These are phyloP conservation scores for Channa maculata DNA, from an alignment of 2,113 vertebrate species.

Conservation along the genomic window DNA sequence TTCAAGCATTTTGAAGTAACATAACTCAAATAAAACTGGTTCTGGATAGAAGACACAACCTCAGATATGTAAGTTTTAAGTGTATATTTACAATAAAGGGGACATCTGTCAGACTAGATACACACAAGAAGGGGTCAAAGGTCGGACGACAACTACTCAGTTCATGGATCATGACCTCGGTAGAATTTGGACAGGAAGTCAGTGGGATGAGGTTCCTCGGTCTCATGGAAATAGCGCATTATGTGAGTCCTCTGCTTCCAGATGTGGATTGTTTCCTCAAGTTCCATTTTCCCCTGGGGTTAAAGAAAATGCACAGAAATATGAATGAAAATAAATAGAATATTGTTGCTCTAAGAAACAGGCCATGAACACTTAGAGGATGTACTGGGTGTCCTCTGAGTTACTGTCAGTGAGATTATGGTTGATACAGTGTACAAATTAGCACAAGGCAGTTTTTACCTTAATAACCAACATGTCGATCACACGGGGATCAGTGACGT, in stretches of 20 bases:
- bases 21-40: background rate
- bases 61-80: slow-evolving; percentile 37
- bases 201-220: slow-evolving; percentile 82
- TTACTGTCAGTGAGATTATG: background rate
- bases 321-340: background rate
- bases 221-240: slow-evolving; percentile 95
- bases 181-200: slow-evolving; percentile 98
- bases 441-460: slow-evolving; percentile 78
- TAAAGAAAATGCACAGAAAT: background rate
- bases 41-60: slow-evolving; percentile 20
- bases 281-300: slow-evolving; percentile 94
- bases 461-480: slow-evolving; percentile 97
- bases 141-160: slow-evolving; percentile 29
- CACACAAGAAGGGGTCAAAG: slow-evolving; percentile 39
- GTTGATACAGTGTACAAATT: background rate
- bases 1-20: background rate
- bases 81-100: slow-evolving; percentile 82
- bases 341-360: background rate
- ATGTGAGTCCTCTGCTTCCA: slow-evolving; percentile 98
- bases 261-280: slow-evolving; percentile 92
- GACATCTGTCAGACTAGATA: slow-evolving; percentile 59
- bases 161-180: slow-evolving; percentile 89
- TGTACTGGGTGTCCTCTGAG: no score
- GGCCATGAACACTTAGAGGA: no score
- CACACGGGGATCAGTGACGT: slow-evolving; percentile 89